A percentile compares a stretch with the other conserved stretches of the same genome.
Conservation (phyloP, 2,797 vertebrate genomes). For the Platyrinchus mystaceus region DNA sequence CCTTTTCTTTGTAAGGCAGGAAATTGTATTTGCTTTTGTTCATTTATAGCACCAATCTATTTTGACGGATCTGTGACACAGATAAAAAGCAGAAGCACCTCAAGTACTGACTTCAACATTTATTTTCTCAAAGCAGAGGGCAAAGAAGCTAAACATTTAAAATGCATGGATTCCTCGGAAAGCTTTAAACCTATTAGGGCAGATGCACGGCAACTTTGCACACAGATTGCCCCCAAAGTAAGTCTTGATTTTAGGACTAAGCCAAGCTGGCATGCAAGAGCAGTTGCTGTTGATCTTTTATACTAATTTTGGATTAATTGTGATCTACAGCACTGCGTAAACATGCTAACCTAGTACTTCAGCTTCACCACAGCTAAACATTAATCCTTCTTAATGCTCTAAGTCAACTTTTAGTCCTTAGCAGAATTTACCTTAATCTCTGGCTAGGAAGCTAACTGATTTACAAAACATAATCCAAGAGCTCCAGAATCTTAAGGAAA, state of each 20-base stretch:
- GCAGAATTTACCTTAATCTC: constrained; percentile 99
- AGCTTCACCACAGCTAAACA: constrained; percentile 96
- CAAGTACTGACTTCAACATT: background rate
- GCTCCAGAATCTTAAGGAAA: constrained; percentile 78
- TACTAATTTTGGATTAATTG: constrained; percentile 99
- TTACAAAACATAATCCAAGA: constrained; percentile 86
- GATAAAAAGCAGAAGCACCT: constrained; percentile 47
- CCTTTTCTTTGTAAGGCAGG: background rate
- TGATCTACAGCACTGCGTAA: constrained; percentile 95
- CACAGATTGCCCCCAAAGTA: constrained; percentile 70
- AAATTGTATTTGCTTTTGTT: constrained; percentile 49
- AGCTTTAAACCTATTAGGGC: constrained; percentile 67
- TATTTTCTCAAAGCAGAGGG: constrained; percentile 61
- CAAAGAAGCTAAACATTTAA: constrained; percentile 58
- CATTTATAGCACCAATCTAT: background rate
- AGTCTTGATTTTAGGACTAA: constrained; percentile 87
- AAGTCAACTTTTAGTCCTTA: constrained; percentile 99
- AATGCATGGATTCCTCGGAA: constrained; percentile 61
- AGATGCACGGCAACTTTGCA: constrained; percentile 55
- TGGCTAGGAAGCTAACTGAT: constrained; percentile 92
- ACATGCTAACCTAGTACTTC: constrained; percentile 92
- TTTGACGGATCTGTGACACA: constrained; percentile 24
- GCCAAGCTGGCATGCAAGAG: constrained; percentile 85
- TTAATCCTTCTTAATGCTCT: constrained; percentile 99
- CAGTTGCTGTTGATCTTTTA: constrained; percentile 97